Evolutionary conservation across 2,113 vertebrate genomes (phyloP), one percentile per base, ranked within the genome.

Genomic region (Cryptotis parvus): DNA sequence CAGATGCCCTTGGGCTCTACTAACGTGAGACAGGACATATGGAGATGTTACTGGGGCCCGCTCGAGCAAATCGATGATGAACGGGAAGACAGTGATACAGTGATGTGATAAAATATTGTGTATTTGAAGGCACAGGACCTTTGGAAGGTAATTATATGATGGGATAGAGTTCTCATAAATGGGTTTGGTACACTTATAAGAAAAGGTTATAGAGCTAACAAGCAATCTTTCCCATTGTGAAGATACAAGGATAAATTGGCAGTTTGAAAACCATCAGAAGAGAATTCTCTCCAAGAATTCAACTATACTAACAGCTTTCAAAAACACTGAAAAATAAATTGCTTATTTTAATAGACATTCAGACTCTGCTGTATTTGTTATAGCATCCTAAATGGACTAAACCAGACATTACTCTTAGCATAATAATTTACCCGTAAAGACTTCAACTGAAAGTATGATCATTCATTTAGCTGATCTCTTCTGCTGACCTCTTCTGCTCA

Each of bases 391-490:
- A 22, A 80, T 6, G 14, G 43, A 73, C 12, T 37, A 58, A 85
- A 45, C 58, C 31, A 80, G 68, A 20, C 6, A 20, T 76, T 83
- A 52, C 55, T 76, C 70, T 72, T 85, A 66, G 24, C 39, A 39
- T 45, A 85, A 70, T 31, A 6, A 43, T 35, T 72, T 86, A 39
- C 26, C 74, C 68, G 1, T 63, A 75, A 91, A 58, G 86, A 35
- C 63, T 65, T 65, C 27, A 65, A 45, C 39, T 24, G n/a, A 72
- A 95, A 88, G 72, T 79, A 39, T 55, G 16, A 43, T 72, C 80
- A 89, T 61, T 78, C 63, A 58, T 76, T 26, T 87, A n/a, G n/a
- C n/a, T 79, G 31, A 65, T 87, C 45, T 70, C n/a, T 14, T n/a
- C n/a, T n/a, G n/a, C n/a, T 72, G 41, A 35, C 87, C 87, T 69